A percentile compares a stretch with the other conserved stretches of the same genome.
These are phyloP conservation scores for Euura lappo DNA, from an alignment of 1,140 invertebrate genomes.

Conservation along the genomic window DNA sequence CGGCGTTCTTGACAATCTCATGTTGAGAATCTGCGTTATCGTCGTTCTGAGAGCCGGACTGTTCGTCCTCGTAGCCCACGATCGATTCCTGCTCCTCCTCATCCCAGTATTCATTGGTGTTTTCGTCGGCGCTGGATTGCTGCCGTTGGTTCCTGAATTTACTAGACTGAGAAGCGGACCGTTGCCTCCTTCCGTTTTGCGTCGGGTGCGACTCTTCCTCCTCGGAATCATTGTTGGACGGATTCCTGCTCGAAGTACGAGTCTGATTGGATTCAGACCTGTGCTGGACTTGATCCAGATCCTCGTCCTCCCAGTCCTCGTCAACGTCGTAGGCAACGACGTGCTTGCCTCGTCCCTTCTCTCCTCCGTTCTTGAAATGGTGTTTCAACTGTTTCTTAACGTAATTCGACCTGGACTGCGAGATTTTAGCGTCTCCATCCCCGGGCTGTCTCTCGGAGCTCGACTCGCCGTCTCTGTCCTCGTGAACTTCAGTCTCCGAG, in stretches of 20 bases:
- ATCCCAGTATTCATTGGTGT: slow-evolving; percentile 26
- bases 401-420: neutral
- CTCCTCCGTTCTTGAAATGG: slow-evolving; percentile 7
- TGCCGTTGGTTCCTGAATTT: neutral
- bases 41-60: neutral
- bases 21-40: slow-evolving; percentile 30
- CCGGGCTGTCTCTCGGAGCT: slow-evolving; percentile 13
- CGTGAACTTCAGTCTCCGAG: slow-evolving; percentile 7
- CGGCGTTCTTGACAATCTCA: slow-evolving; percentile 51
- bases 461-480: slow-evolving; percentile 23
- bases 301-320: slow-evolving; percentile 56
- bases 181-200: neutral
- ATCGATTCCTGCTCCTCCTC: neutral
- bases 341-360: slow-evolving; percentile 27
- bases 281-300: slow-evolving; percentile 35
- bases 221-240: slow-evolving; percentile 15
- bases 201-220: slow-evolving; percentile 19
- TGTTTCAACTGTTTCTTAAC: neutral
- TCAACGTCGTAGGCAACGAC: slow-evolving; percentile 47
- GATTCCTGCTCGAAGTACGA: slow-evolving; percentile 20
- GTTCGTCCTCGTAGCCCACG: slow-evolving; percentile 1
- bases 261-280: slow-evolving; percentile 27
- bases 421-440: neutral
- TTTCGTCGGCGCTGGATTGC: slow-evolving; percentile 27
- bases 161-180: neutral